These are phyloP conservation scores for Gymnocypris eckloni DNA, from an alignment of 2,797 vertebrate genomes.

Conservation along the genomic window DNA sequence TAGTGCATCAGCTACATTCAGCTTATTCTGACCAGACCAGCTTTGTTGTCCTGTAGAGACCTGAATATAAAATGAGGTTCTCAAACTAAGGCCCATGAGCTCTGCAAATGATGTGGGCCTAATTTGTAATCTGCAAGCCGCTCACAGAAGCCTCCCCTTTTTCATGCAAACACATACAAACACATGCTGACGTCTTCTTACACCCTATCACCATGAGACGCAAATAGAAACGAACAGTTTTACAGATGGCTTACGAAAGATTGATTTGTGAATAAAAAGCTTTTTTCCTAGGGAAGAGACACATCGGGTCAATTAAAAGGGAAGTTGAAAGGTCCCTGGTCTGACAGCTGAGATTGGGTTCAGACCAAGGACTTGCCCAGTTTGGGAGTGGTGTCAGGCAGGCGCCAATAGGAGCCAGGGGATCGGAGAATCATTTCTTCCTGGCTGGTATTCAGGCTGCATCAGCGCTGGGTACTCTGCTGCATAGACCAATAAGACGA, in stretches of 20 bases:
- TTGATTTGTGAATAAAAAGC: neutral
- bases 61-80: slow-evolving; percentile 63
- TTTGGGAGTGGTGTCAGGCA: slow-evolving; percentile 71
- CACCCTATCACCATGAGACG: slow-evolving; percentile 10
- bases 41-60: slow-evolving; percentile 65
- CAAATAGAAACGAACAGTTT: slow-evolving; percentile 36
- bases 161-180: slow-evolving; percentile 54
- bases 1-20: slow-evolving; percentile 61
- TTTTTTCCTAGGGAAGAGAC: slow-evolving; percentile 30
- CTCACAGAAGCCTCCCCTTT: slow-evolving; percentile 35
- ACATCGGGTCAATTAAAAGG: slow-evolving; percentile 55
- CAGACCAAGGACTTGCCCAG: slow-evolving; percentile 69
- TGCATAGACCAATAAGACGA: slow-evolving; percentile 67
- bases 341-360: slow-evolving; percentile 61
- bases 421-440: slow-evolving; percentile 72
- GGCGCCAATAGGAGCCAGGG: slow-evolving; percentile 70
- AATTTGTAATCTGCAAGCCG: slow-evolving; percentile 52
- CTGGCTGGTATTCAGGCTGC: slow-evolving; percentile 78
- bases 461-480: slow-evolving; percentile 70
- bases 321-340: slow-evolving; percentile 56
- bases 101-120: slow-evolving; percentile 41
- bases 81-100: slow-evolving; percentile 55
- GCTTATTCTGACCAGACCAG: slow-evolving; percentile 63
- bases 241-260: slow-evolving; percentile 30
- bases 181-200: slow-evolving; percentile 21